phyloP scores from a whole-genome alignment of 2,888 invertebrate species.

The Nephrocerus scutellatus region DNA sequence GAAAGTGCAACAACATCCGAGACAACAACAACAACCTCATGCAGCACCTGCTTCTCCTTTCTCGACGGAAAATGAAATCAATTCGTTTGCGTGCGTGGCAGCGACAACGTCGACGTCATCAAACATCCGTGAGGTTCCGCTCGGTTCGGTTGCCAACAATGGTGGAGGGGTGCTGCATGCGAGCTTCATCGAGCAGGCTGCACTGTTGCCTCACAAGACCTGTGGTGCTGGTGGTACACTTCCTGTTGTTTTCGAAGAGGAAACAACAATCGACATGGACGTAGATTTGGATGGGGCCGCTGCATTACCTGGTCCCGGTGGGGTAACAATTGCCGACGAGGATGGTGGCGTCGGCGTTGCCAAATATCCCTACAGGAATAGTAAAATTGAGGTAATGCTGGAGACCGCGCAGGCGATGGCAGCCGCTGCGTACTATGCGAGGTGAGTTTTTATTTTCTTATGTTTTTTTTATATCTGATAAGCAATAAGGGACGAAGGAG shows the following conservation, averaged over 20 bases:
- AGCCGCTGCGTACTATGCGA: conserved; percentile 39
- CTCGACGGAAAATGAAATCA: conserved; percentile 7
- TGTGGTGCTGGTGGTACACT: conserved; percentile 16
- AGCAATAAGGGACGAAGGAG: no score
- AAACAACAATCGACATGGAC: conserved; percentile 12
- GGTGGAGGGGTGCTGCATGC: conserved; percentile 20
- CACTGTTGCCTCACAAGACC: conserved; percentile 25
- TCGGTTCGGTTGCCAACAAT: no score
- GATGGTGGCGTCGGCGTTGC: conserved; percentile 32
- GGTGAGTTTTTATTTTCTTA: conserved; percentile 30
- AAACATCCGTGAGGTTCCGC: conserved; percentile 29
- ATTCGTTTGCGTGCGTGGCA: neutral
- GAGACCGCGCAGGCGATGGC: conserved; percentile 41
- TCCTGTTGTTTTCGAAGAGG: conserved; percentile 33
- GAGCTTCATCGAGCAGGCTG: conserved; percentile 30
- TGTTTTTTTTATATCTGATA: no score
- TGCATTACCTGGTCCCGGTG: neutral
- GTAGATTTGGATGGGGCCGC: conserved; percentile 2
- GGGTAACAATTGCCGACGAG: conserved; percentile 22
- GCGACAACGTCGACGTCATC: conserved; percentile 13
- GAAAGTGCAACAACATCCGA: conserved; percentile 24
- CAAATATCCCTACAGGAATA: conserved; percentile 35
- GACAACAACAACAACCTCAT: conserved; percentile 12
- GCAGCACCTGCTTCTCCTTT: conserved; percentile 1
- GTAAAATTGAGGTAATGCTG: conserved; percentile 38